Conservation (phyloP, 2,888 invertebrate species). For the Drosophila stalkeri region DNA sequence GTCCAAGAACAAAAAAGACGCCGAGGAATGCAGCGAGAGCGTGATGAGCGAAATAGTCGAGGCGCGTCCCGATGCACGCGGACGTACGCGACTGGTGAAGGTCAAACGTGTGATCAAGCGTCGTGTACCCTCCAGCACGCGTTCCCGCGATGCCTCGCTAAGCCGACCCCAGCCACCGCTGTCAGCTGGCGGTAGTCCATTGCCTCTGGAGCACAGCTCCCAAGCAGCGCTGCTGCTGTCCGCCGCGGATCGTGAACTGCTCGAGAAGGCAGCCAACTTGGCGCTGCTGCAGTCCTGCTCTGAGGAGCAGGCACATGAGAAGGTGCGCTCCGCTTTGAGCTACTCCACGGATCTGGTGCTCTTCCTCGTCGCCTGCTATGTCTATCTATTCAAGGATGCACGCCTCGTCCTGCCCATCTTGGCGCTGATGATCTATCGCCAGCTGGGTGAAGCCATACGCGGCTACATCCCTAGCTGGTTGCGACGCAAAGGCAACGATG, state of each 20-base stretch:
- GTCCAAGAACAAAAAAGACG: constrained; percentile 40
- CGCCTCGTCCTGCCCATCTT: constrained; percentile 92
- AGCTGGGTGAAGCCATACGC: constrained; percentile 89
- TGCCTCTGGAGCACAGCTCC: constrained; percentile 34
- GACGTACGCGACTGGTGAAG: constrained; percentile 82
- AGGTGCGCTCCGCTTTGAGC: constrained; percentile 89
- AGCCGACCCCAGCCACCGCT: constrained; percentile 58
- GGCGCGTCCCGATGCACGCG: constrained; percentile 83
- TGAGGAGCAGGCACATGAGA: constrained; percentile 87
- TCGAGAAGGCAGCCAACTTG: constrained; percentile 65
- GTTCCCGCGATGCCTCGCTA: constrained; percentile 82
- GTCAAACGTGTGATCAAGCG: constrained; percentile 82
- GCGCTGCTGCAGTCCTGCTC: constrained; percentile 82
- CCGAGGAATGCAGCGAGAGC: constrained; percentile 55
- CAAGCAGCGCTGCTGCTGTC: constrained; percentile 55
- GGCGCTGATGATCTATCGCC: constrained; percentile 91
- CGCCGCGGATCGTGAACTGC: constrained; percentile 51
- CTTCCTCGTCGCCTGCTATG: constrained; percentile 91
- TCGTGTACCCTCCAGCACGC: constrained; percentile 82
- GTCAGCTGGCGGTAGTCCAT: neutral
- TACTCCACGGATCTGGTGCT: constrained; percentile 91
- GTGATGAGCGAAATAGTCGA: constrained; percentile 77
- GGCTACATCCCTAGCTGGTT: constrained; percentile 88
- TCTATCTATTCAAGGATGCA: constrained; percentile 93
- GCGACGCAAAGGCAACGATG: constrained; percentile 82